Percentiles rank a stretch among this genome's conserved stretches.
Conservation (phyloP, 2,113 vertebrate species). For the Elephas maximus region DNA sequence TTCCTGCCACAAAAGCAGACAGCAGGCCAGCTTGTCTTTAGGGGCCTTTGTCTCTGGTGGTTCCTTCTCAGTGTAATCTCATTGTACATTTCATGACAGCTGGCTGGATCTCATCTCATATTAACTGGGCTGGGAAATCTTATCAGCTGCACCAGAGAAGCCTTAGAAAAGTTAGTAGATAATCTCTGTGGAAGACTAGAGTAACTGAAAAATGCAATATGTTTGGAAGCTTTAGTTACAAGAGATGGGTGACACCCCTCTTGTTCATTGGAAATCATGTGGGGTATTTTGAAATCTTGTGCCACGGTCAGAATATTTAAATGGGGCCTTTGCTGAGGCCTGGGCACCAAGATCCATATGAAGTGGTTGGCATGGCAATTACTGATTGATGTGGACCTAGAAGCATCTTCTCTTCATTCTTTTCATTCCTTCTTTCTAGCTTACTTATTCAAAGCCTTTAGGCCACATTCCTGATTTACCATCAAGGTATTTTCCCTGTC, state of each 20-base stretch:
- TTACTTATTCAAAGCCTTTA: neutral
- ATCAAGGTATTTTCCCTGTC: neutral
- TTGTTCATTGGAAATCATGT: neutral
- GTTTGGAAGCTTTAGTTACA: neutral
- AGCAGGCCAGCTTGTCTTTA: conserved; percentile 64
- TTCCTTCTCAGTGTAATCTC: conserved; percentile 71
- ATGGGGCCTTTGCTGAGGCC: neutral
- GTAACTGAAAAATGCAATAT: conserved; percentile 46
- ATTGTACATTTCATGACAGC: conserved; percentile 78
- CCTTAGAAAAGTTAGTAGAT: conserved; percentile 75
- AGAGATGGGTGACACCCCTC: conserved; percentile 27
- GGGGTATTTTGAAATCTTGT: neutral
- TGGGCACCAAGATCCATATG: neutral
- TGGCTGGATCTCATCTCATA: conserved; percentile 78
- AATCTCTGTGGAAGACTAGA: conserved; percentile 34
- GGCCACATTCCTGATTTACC: neutral
- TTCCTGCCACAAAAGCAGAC: conserved; percentile 73
- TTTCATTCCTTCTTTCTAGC: neutral
- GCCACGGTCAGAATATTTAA: conserved; percentile 7
- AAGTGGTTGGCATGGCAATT: neutral
- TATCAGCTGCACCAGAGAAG: conserved; percentile 69
- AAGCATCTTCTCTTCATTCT: neutral
- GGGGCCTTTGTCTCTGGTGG: conserved; percentile 79
- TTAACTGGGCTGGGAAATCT: conserved; percentile 62
- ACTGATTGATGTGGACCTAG: neutral